Evolutionary conservation across 2,797 vertebrate species (phyloP).

Genomic region (Squalus acanthias): DNA sequence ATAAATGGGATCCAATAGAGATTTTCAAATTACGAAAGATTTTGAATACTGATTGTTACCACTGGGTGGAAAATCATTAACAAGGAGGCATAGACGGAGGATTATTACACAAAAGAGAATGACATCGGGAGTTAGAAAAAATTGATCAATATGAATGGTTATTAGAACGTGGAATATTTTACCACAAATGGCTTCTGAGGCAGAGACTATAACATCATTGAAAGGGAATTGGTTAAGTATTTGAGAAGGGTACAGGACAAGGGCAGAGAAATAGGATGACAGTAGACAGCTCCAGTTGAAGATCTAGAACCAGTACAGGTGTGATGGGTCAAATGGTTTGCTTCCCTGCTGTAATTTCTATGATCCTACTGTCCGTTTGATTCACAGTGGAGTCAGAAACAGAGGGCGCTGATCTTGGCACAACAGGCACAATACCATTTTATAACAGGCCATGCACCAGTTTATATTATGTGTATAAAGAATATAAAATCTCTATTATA

Average conservation of each 20-base stretch:
- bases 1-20: not conserved
- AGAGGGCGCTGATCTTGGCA: not conserved
- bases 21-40: not conserved
- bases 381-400: not conserved
- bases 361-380: not conserved
- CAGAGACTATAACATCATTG: not conserved
- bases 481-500: not conserved
- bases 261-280: not conserved
- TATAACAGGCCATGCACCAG: not conserved
- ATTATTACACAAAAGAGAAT: not conserved
- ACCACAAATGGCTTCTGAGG: not conserved
- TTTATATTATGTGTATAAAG: not conserved
- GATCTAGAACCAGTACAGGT: not conserved
- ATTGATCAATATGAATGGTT: not conserved
- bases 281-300: not conserved
- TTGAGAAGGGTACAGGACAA: not conserved
- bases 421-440: too few species aligned
- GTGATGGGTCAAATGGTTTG: not conserved
- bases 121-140: not conserved
- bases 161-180: not conserved
- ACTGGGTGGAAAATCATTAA: not conserved
- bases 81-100: not conserved
- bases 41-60: not conserved
- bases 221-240: not conserved
- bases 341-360: not conserved